phyloP scores from a whole-genome alignment of 2,113 vertebrate genomes.

The Microcebus jonahi region DNA sequence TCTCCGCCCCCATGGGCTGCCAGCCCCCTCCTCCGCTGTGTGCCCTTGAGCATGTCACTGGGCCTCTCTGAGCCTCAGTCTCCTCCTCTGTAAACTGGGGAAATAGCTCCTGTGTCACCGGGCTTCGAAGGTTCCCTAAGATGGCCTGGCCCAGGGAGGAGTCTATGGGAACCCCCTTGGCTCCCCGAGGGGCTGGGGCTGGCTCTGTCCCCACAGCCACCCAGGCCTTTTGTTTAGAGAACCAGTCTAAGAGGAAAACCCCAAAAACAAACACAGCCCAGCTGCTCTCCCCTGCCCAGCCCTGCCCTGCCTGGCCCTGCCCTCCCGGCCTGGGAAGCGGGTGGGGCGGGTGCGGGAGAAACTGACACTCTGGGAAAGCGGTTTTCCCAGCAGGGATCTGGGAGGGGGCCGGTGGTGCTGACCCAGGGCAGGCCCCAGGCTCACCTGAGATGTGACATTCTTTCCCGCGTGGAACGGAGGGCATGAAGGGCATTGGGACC shows the following conservation, averaged over 20 bases:
- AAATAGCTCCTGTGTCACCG: background rate
- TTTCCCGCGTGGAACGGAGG: accelerated
- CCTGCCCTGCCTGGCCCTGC: background rate
- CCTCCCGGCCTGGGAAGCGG: background rate
- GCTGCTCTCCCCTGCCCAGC: background rate
- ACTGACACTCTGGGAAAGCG: background rate
- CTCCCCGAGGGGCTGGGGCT: background rate
- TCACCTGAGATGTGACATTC: background rate
- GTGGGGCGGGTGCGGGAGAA: background rate
- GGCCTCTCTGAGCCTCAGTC: background rate
- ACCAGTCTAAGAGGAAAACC: conserved; percentile 51
- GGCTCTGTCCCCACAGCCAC: background rate
- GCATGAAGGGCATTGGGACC: background rate
- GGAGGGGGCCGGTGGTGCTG: background rate
- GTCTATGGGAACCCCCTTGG: background rate
- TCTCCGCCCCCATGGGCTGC: too few relatives aligned
- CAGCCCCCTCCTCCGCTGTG: background rate
- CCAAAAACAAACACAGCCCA: conserved; percentile 39
- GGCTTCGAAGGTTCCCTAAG: background rate
- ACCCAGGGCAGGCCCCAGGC: background rate
- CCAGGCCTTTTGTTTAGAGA: conserved; percentile 6
- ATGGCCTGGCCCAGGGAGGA: background rate
- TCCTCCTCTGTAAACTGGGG: background rate
- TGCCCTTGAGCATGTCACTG: background rate
- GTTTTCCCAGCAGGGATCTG: background rate